phyloP scores from a whole-genome alignment of 2,888 invertebrate species.

The Synanthedon vespiformis region DNA sequence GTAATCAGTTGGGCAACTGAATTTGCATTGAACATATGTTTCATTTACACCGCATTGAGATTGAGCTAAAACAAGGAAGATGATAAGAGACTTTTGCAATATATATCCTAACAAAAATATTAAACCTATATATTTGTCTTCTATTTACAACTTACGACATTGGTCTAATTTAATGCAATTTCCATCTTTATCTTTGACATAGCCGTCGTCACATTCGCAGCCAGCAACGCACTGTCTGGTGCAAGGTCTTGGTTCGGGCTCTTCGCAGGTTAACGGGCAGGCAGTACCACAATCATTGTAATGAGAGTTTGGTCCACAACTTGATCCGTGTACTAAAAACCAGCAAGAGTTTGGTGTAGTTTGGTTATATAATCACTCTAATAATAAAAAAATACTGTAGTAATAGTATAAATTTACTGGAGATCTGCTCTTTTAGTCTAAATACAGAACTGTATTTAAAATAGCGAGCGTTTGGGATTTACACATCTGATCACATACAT shows the following conservation, averaged over 20 bases:
- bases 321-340: conserved; percentile 1
- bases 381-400: too few species aligned
- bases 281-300: conserved; percentile 2
- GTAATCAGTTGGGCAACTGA: conserved; percentile 13
- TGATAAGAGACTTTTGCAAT: too few species aligned
- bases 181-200: neutral
- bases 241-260: conserved; percentile 1
- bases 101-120: too few species aligned
- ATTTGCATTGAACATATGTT: conserved; percentile 15
- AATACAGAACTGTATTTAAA: too few species aligned
- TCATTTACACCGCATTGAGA: conserved; percentile 23
- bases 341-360: neutral
- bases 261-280: conserved; percentile 4
- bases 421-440: too few species aligned
- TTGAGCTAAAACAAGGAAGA: conserved; percentile 14
- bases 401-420: too few species aligned
- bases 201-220: conserved; percentile 1
- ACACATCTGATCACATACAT: too few species aligned
- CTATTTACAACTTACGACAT: conserved; percentile 2
- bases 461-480: too few species aligned
- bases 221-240: conserved; percentile 1
- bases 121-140: neutral
- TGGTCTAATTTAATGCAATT: conserved; percentile 2
- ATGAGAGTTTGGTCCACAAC: neutral
- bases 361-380: neutral